phyloP scores from a whole-genome alignment of 2,797 vertebrate species.

The Mastacembelus armatus region DNA sequence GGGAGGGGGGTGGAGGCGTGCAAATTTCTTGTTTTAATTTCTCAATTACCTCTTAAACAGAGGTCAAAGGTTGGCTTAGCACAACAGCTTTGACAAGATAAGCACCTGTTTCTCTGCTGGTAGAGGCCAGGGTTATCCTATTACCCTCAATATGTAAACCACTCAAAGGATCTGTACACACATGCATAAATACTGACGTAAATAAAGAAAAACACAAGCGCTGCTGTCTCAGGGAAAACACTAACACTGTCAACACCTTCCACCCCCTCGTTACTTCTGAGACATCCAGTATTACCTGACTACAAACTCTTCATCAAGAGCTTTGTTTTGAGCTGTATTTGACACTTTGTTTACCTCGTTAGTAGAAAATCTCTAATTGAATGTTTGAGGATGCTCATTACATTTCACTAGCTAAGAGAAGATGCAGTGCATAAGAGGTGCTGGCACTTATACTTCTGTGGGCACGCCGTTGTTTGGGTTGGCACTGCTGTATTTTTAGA shows the following conservation, averaged over 20 bases:
- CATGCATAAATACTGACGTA: conserved; percentile 73
- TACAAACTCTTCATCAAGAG: conserved; percentile 62
- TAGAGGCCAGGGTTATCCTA: conserved; percentile 72
- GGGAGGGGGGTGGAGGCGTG: conserved; percentile 23
- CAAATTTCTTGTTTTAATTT: conserved; percentile 77
- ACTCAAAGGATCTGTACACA: conserved; percentile 71
- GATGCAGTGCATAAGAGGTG: conserved; percentile 63
- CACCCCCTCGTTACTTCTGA: conserved; percentile 57
- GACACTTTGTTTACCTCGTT: conserved; percentile 75
- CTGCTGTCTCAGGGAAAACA: conserved; percentile 60
- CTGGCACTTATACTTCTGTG: conserved; percentile 59
- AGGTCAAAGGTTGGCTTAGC: conserved; percentile 90
- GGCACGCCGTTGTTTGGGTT: conserved; percentile 49
- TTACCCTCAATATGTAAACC: conserved; percentile 78
- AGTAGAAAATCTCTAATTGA: conserved; percentile 75
- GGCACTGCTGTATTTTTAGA: conserved; percentile 75
- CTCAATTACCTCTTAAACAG: conserved; percentile 89
- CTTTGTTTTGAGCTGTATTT: conserved; percentile 67
- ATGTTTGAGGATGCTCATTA: conserved; percentile 71
- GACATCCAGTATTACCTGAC: conserved; percentile 66
- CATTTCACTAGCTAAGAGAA: conserved; percentile 61
- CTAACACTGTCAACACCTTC: conserved; percentile 72
- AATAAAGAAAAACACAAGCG: conserved; percentile 70
- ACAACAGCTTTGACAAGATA: conserved; percentile 89
- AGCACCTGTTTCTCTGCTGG: conserved; percentile 89